Evolutionary conservation across 2,888 invertebrate genomes (phyloP).

Genomic region (Tortrix viridana): DNA sequence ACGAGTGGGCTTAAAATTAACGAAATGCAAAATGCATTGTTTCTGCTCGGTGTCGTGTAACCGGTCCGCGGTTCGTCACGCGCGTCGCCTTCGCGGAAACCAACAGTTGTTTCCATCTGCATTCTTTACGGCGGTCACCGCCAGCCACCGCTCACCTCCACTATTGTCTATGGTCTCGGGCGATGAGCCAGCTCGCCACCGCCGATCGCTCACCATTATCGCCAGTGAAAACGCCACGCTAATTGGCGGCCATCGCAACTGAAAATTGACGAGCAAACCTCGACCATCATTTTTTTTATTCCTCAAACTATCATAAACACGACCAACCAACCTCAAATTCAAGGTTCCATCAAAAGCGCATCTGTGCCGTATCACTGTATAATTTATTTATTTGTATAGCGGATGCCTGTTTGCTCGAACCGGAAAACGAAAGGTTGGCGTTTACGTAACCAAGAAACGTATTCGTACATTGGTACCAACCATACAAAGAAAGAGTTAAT

Average conservation of each 20-base stretch:
- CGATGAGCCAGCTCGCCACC: constrained; percentile 44
- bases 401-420: constrained; percentile 70
- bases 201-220: constrained; percentile 52
- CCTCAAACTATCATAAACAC: constrained; percentile 52
- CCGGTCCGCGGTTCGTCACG: constrained; percentile 73
- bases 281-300: constrained; percentile 60
- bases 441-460: constrained; percentile 62
- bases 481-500: constrained; percentile 71
- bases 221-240: constrained; percentile 54
- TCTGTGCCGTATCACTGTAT: constrained; percentile 66
- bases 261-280: constrained; percentile 44
- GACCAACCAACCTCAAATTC: constrained; percentile 52
- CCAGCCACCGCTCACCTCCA: constrained; percentile 54
- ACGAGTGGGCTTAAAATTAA: constrained; percentile 61
- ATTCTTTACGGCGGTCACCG: constrained; percentile 68
- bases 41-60: constrained; percentile 73
- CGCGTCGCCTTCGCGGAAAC: constrained; percentile 74
- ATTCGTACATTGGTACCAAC: constrained; percentile 46
- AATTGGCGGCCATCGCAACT: constrained; percentile 55
- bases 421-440: constrained; percentile 69
- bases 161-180: constrained; percentile 60
- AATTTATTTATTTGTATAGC: constrained; percentile 70
- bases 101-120: constrained; percentile 77
- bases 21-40: constrained; percentile 73
- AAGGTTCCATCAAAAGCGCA: constrained; percentile 58